A percentile compares a stretch with the other conserved stretches of the same genome.
Conservation (phyloP, 2,888 invertebrate species). For the Drosophila parthenogenetica region DNA sequence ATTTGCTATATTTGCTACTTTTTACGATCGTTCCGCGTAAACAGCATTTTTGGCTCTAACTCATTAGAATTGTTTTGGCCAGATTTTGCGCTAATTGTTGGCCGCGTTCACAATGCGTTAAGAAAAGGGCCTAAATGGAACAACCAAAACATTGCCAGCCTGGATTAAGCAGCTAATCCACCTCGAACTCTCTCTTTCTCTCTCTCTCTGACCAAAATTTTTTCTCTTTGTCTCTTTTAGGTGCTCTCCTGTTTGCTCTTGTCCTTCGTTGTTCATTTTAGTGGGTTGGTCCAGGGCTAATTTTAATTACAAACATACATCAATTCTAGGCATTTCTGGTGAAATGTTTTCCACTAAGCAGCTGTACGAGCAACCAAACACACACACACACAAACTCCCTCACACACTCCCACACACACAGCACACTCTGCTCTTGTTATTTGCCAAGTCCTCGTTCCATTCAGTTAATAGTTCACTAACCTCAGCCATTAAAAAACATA, state of each 20-base stretch:
- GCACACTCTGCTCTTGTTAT: constrained; percentile 2
- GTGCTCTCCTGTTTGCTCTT: neutral
- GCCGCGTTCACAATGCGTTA: constrained; percentile 28
- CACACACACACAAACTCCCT: neutral
- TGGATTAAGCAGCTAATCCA: constrained; percentile 71
- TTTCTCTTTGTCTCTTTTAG: constrained; percentile 25
- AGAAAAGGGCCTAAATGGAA: constrained; percentile 51
- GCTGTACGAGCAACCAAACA: constrained; percentile 6
- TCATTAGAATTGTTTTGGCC: constrained; percentile 45
- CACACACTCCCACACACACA: neutral
- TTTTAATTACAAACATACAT: constrained; percentile 71
- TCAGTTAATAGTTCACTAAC: constrained; percentile 49
- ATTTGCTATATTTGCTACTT: constrained; percentile 19
- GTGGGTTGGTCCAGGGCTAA: constrained; percentile 71
- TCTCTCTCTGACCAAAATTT: neutral
- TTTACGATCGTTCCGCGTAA: constrained; percentile 50
- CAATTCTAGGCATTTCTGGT: constrained; percentile 39
- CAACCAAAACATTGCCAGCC: constrained; percentile 34
- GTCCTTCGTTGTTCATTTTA: constrained; percentile 28
- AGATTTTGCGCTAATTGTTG: constrained; percentile 54
- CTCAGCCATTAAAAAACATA: constrained; percentile 57
- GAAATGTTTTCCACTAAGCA: constrained; percentile 29
- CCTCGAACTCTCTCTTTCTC: constrained; percentile 6
- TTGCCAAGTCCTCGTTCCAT: constrained; percentile 5
- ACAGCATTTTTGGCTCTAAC: constrained; percentile 19